Base-by-base conservation (phyloP, 2,888 invertebrate species). In the Pristionchus exspectatus region DNA sequence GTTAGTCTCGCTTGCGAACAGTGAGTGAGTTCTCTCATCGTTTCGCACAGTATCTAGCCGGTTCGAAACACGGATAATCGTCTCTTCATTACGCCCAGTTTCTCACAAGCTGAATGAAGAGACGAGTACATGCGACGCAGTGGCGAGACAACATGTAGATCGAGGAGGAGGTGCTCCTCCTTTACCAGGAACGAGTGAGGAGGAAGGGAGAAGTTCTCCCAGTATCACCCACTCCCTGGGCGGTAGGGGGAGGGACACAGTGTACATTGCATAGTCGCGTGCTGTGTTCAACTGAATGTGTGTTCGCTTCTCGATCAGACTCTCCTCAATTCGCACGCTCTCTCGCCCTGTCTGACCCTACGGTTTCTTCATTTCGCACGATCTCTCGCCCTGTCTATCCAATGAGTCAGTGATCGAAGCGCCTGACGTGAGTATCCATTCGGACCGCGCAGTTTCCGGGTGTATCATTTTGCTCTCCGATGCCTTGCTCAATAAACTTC, bases 181-280 rank as follows among this genome's bases (percentile, higher is more conserved):
- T 59, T 2, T 21, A 21, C 59, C 12, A 3, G 59, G 44, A 9
- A 44, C 44, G 44, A 44, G 44, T 9, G 44, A 44, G 44, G 4
- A 9, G 44, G 44, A 44, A 44, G 44, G 44, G 9, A 44, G 44
- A 44, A 44, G 44, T 44, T 9, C 44, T 50, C 44, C 44, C 1
- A 3, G 44, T 7, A 7, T 50, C 44, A 50, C 59, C 0, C 24
- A 59, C 59, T 59, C 12, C 59, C 59, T 56, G 24, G 21, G 1
- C 24, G 16, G 16, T 69, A 27, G 33, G 63, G 24, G 24, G 33
- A 10, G 50, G n/a, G n/a, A n/a, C n/a, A 59, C 30, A 84, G 84
- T 59, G 84, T 59, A 59, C 56, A 63, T 88, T 74, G 90, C 77
- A 91, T 91, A 30, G 87, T 92, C 56, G 87, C 91, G 14, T 92